phyloP scores from a whole-genome alignment of 2,888 invertebrate species.

The Eudasyphora cyanicolor region DNA sequence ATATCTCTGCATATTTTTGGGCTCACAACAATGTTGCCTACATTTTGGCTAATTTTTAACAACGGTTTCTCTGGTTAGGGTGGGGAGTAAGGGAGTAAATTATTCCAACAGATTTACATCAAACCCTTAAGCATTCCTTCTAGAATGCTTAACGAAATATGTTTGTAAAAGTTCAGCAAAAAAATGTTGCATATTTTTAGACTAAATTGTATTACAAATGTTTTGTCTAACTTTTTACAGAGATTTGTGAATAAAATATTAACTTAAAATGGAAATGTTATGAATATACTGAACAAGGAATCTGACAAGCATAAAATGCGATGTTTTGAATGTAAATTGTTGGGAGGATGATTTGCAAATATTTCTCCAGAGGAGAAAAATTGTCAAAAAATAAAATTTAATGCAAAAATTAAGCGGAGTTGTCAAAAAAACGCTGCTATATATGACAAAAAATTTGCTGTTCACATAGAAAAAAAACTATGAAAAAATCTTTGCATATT shows the following conservation, averaged over 20 bases:
- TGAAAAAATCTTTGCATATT: background rate
- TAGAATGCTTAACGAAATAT: background rate
- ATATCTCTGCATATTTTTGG: slow-evolving; percentile 8
- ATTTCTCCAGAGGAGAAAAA: too few species aligned
- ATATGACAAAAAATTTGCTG: too few species aligned
- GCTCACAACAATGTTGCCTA: background rate
- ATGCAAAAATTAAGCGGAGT: too few species aligned
- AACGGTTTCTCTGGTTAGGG: background rate
- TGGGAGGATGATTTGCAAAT: too few species aligned
- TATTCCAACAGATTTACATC: background rate
- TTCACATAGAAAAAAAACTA: too few species aligned
- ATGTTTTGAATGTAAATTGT: too few species aligned
- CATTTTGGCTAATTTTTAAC: background rate
- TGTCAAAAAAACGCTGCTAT: too few species aligned
- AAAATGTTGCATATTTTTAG: slow-evolving; percentile 16
- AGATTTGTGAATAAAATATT: background rate
- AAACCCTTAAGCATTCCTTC: background rate
- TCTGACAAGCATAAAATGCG: too few species aligned
- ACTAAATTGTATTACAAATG: background rate
- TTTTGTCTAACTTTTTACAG: background rate
- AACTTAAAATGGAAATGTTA: too few species aligned
- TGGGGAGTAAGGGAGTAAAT: too few species aligned
- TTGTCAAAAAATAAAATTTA: too few species aligned
- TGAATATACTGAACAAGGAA: too few species aligned
- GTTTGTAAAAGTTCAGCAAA: background rate